These are phyloP conservation scores for Tachycineta bicolor DNA, from an alignment of 2,113 vertebrate genomes.

Conservation along the genomic window DNA sequence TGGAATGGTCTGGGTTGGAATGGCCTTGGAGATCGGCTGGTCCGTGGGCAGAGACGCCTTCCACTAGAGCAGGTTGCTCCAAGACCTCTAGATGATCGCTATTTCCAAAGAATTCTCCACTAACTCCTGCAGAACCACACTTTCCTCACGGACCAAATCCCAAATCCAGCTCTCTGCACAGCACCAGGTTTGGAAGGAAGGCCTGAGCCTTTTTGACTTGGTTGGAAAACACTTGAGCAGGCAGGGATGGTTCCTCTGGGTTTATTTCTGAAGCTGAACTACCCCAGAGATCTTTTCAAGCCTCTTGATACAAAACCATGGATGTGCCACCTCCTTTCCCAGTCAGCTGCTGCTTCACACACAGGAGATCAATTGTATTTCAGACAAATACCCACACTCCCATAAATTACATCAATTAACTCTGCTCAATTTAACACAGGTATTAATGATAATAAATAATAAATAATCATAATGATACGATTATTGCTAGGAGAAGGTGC, in stretches of 20 bases:
- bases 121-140: not conserved
- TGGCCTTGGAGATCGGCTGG: accelerated
- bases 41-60: not conserved
- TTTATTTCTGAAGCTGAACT: not conserved
- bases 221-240: not conserved
- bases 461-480: not conserved
- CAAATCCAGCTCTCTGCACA: accelerated
- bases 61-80: not conserved
- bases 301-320: not conserved
- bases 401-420: not conserved
- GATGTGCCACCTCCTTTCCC: not conserved
- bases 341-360: not conserved
- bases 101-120: not conserved
- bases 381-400: not conserved
- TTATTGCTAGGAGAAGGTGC: not conserved
- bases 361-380: not conserved
- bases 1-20: not conserved
- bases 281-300: not conserved
- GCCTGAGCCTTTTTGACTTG: not conserved
- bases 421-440: not conserved
- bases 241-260: not conserved
- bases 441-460: not conserved
- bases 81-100: accelerated
- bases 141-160: not conserved
- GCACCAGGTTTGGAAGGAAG: not conserved